Base-by-base conservation (phyloP, 2,797 vertebrate species). In the Ctenochaetus hawaiiensis region DNA sequence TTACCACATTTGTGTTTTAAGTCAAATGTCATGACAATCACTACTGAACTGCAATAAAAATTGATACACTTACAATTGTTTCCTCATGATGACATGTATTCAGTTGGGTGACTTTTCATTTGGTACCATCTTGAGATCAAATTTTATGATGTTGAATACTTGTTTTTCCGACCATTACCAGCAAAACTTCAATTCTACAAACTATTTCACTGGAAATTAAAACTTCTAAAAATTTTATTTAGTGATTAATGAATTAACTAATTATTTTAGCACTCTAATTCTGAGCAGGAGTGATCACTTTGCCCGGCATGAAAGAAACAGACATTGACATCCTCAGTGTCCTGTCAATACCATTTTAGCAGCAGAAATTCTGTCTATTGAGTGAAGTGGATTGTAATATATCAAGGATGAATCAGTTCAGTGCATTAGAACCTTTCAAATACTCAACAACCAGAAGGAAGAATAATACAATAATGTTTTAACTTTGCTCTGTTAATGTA, bases 341-440 rank as follows among this genome's bases (percentile, higher is more conserved):
- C 37, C 37, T 16, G 57, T 63, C 12, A 37, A 71, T 65, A 65
- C 1, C 26, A 20, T 39, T 20, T 45, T 37, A 16, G 34, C 41
- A 30, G 39, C 12, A 5, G 0, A 68, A 26, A 26, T 43, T 26
- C 26, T 54, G 47, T 67, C 20, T 14, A 34, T 61, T 30, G 17
- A 8, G 3, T 37, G 18, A 82, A 64, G n/a, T 41, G 23, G 8
- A 26, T 2, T 43, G 16, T n/a, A 52, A 67, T 53, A 23, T 26
- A 69, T 68, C 17, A 60, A 54, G 20, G 22, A 56, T 65, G 5
- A 57, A 64, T 67, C 2, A 52, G 49, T 45, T 61, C 10, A 62
- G 1, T 16, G 34, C 51, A 60, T 62, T 4, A 57, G 47, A 34
- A 44, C 2, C 23, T 66, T 72, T 77, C 43, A 45, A 54, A 63